Percentiles rank a stretch among this genome's conserved stretches.
Evolutionary conservation across 35 echinoderm and acorn worm species (phyloP).

Genomic region (Patiria miniata): DNA sequence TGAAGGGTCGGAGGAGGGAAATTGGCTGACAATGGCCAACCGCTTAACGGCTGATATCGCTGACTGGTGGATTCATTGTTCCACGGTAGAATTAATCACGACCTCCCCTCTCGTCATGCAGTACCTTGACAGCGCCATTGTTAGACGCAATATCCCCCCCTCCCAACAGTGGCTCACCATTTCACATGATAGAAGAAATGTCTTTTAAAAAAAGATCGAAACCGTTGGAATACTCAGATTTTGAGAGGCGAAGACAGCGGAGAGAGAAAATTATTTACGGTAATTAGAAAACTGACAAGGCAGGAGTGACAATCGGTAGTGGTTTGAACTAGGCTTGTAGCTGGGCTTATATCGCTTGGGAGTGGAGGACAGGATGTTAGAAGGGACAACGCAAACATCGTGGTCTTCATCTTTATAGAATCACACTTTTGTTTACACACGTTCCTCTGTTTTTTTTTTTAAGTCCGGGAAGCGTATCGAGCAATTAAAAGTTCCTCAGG

Average conservation of each 20-base stretch:
- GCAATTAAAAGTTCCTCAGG: neutral
- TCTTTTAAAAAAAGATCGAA: no score
- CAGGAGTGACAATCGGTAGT: neutral
- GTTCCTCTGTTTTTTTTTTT: neutral
- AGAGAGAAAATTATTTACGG: neutral
- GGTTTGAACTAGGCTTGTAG: neutral
- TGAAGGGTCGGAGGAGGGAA: neutral
- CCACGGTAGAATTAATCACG: neutral
- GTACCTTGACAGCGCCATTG: neutral
- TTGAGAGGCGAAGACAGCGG: neutral
- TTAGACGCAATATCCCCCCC: neutral
- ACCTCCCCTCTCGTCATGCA: neutral
- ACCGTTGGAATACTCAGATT: neutral
- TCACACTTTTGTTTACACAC: neutral
- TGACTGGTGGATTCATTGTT: slow-evolving; percentile 1
- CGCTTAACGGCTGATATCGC: neutral
- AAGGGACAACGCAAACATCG: neutral
- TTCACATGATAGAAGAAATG: neutral
- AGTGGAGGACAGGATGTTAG: neutral
- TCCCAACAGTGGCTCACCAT: neutral
- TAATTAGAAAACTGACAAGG: neutral
- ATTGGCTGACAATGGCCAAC: neutral
- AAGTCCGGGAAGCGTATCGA: neutral
- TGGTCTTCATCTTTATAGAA: neutral
- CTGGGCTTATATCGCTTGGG: neutral